phyloP scores from a whole-genome alignment of 2,113 vertebrate genomes.

The Amazona guildingii region DNA sequence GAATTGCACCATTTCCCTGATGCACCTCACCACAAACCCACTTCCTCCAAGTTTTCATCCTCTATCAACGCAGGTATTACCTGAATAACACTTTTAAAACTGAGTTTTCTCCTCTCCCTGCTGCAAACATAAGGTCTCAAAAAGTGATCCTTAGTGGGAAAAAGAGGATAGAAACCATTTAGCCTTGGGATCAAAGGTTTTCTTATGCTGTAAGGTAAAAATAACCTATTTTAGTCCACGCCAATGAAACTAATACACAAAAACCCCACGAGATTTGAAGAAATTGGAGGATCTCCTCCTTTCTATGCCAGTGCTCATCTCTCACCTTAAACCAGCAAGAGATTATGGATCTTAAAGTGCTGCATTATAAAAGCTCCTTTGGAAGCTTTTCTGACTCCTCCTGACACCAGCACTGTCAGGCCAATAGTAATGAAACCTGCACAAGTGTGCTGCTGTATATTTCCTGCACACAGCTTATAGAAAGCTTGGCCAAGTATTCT shows the following conservation, averaged over 20 bases:
- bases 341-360: background rate
- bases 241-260: background rate
- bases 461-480: rapidly evolving
- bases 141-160: background rate
- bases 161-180: background rate
- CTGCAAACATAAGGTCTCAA: rapidly evolving
- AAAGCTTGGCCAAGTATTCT: background rate
- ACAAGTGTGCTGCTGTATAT: background rate
- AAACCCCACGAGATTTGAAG: background rate
- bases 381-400: background rate
- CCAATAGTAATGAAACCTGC: background rate
- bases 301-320: background rate
- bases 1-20: background rate
- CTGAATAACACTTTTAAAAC: background rate
- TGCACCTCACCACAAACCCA: background rate
- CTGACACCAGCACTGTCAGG: background rate
- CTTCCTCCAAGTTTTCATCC: background rate
- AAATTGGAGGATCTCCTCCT: background rate
- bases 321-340: background rate
- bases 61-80: background rate
- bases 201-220: background rate
- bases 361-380: background rate
- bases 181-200: background rate
- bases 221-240: background rate
- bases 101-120: background rate